Evolutionary conservation across 2,888 invertebrate genomes (phyloP), one percentile per base, ranked within the genome.

Genomic region (Polietes domitor): DNA sequence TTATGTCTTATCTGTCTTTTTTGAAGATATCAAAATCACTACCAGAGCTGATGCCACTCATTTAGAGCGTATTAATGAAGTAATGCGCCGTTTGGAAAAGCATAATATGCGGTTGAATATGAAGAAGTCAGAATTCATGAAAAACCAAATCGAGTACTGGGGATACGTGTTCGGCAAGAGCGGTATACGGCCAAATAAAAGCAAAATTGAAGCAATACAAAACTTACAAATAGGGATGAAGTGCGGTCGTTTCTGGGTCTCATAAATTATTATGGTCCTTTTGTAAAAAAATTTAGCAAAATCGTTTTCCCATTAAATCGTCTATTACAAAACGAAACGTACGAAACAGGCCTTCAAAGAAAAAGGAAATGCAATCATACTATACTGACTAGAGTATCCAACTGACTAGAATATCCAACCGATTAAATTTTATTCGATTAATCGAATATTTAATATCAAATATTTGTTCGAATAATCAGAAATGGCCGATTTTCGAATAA

Each of bases 231-330:
- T 71, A 86, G 85, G 63, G 85, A 87, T 63, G 87, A 90, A 78
- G 84, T 32, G 32, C 32, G 32, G 4, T 89, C 88, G 15, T 89
- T 85, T 88, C 17, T 83, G 65, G 88, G 61, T 43, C 87, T 61
- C 87, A 78, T 90, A 4, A 88, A 89, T 83, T 91, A 90, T 85
- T 90, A 91, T 74, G 88, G 87, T 3, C 83, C 88, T 50, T 91
- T 90, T 77, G 79, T 91, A 0, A 77, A 87, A 85, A 87, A 90
- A 73, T 76, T 88, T 58, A 87, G 89, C 24, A 83, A 86, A 5
- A 78, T 89, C 21, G 19, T 89, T 15, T 85, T 87, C 74, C 89
- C 89, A 6, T 9, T 32, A 9, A 32, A 32, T 9, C 32, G 9
- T 6, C 32, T 32, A 32, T 9, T 32, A 32, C 32, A 9, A 6